Evolutionary conservation across 2,113 vertebrate genomes (phyloP).

Genomic region (Sarotherodon lohbergeri): DNA sequence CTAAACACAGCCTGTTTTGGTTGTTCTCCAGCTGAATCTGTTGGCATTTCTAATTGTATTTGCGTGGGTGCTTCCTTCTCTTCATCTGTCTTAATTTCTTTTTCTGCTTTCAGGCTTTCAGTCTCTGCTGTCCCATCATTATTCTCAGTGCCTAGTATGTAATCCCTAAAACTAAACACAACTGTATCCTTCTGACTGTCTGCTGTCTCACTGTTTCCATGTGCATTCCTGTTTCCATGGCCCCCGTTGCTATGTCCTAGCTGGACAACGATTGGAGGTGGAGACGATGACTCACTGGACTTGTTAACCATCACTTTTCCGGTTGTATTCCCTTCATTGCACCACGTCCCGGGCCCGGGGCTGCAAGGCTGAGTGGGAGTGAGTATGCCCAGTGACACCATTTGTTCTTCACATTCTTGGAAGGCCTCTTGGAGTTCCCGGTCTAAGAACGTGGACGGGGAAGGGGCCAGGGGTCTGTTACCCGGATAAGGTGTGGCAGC

Average conservation of each 20-base stretch:
- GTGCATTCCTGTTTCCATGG: conserved; percentile 55
- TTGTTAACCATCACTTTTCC: conserved; percentile 30
- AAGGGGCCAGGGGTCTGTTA: background rate
- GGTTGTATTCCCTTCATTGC: conserved; percentile 12
- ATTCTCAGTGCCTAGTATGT: conserved; percentile 54
- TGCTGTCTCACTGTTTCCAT: conserved; percentile 59
- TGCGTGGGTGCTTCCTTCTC: background rate
- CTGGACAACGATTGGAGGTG: conserved; percentile 35
- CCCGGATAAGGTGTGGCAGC: conserved; percentile 6
- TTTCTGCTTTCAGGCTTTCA: background rate
- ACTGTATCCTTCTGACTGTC: conserved; percentile 35
- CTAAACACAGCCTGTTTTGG: background rate
- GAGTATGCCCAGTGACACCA: conserved; percentile 62
- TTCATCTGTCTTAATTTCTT: background rate
- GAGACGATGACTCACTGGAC: conserved; percentile 45
- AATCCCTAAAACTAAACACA: conserved; percentile 69
- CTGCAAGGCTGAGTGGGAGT: background rate
- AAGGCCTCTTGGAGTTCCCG: conserved; percentile 70
- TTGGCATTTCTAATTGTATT: background rate
- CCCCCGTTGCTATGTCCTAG: conserved; percentile 40
- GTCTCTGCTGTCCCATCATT: background rate
- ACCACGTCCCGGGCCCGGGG: background rate
- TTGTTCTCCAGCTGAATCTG: background rate
- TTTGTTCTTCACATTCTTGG: conserved; percentile 74
- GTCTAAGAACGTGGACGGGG: conserved; percentile 49